Conservation (phyloP, 2,888 invertebrate species). For the Poecilobothrus nobilitatus region DNA sequence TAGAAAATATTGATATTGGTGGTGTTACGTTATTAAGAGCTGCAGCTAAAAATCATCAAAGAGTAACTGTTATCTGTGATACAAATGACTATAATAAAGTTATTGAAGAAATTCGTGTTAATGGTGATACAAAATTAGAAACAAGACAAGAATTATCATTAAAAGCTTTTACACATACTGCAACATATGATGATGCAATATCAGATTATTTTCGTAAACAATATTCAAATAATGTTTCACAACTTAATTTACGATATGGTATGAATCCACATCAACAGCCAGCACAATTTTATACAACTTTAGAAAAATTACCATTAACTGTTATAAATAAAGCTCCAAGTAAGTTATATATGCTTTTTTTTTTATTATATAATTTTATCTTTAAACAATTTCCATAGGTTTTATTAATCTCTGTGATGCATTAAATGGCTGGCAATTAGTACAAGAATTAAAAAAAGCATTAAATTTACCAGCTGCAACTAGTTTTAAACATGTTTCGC, state of each 20-base stretch:
- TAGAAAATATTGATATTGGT: slow-evolving; percentile 95
- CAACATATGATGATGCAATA: slow-evolving; percentile 89
- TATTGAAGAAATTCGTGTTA: slow-evolving; percentile 59
- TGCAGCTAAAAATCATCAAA: slow-evolving; percentile 92
- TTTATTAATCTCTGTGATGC: slow-evolving; percentile 97
- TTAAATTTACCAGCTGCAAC: slow-evolving; percentile 82
- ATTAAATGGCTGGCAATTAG: slow-evolving; percentile 94
- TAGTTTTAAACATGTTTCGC: slow-evolving; percentile 97
- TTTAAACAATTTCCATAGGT: slow-evolving; percentile 36
- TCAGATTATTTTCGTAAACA: slow-evolving; percentile 91
- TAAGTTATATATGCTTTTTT: slow-evolving; percentile 5
- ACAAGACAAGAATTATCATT: slow-evolving; percentile 49
- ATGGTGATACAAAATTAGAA: slow-evolving; percentile 63
- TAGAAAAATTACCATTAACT: slow-evolving; percentile 69
- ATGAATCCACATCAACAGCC: slow-evolving; percentile 99
- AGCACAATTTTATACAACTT: slow-evolving; percentile 79
- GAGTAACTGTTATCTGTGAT: slow-evolving; percentile 91
- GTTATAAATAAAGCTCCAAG: slow-evolving; percentile 90
- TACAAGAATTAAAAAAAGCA: slow-evolving; percentile 73
- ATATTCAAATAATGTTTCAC: slow-evolving; percentile 68
- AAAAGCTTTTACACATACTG: slow-evolving; percentile 94
- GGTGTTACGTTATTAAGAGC: slow-evolving; percentile 92
- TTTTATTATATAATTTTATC: neutral
- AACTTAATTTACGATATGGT: slow-evolving; percentile 80
- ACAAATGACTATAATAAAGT: slow-evolving; percentile 76